Base-by-base conservation (phyloP, 1,140 invertebrate species). In the Glossosoma conforme region DNA sequence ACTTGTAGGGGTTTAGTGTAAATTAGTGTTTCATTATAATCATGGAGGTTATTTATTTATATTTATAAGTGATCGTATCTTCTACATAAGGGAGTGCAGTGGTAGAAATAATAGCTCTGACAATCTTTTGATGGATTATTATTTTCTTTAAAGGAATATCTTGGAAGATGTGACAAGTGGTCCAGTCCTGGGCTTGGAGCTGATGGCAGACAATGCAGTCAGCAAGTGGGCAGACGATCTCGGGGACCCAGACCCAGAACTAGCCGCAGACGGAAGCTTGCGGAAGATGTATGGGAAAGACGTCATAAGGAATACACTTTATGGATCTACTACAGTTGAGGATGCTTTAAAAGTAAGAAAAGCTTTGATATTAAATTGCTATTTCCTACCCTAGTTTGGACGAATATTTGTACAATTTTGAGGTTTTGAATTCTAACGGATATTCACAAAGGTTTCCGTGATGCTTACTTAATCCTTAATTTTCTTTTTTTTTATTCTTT, bases 211-310 rank as follows among this genome's bases (percentile, higher is more conserved):
- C 51, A 79, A 87, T 72, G 82, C 81, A 41, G 69, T 88, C 5
- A 62, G 72, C 45, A 73, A 61, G 54, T 85, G 80, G 78, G 60
- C 72, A 11, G 74, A 81, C 61, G 59, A 82, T 14, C 67, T 87
- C 38, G 89, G 86, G 13, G 77, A 86, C 9, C 73, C 69, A 28
- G 84, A 91, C 70, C 81, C 84, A 14, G 54, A 67, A 1, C 74
- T 22, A 14, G 86, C 85, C 11, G 71, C 75, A 59, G 80, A 87
- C 1, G 72, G 75, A 1, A 80, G 80, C 30, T 66, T 93, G 18
- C 75, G 87, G 62, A 81, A 83, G 4, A 61, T 79, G 47, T 93
- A 85, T 75, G 89, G 87, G n/a, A 77, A 67, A 60, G 85, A 91
- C 72, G 11, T 75, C 83, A 18, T 87, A 79, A 22, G 41, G 82